Evolutionary conservation across 2,113 vertebrate species (phyloP).

Genomic region (Daphoenositta chrysoptera): DNA sequence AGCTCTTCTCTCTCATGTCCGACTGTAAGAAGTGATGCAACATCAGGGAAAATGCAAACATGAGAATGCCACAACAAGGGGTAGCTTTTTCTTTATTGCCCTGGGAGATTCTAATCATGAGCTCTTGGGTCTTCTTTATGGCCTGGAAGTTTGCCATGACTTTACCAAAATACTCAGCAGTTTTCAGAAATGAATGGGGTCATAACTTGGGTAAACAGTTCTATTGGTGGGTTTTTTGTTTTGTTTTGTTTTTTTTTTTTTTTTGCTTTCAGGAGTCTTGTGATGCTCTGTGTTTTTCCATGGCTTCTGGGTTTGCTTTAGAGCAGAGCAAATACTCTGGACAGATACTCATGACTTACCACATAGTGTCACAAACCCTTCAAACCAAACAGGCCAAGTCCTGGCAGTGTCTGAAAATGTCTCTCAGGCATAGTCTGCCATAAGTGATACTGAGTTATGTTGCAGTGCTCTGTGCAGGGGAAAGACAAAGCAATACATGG

Average conservation of each 20-base stretch:
- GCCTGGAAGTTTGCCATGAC: not conserved
- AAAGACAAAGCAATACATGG: not conserved
- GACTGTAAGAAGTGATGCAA: not conserved
- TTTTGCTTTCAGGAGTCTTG: not conserved
- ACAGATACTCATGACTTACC: not conserved
- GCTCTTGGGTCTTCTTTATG: not conserved
- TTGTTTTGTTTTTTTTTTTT: not conserved
- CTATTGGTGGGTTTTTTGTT: not conserved
- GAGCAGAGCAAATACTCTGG: not conserved
- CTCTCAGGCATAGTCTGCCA: not conserved
- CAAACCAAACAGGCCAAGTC: not conserved
- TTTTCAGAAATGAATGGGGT: not conserved
- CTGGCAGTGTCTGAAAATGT: not conserved
- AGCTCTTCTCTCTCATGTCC: not conserved
- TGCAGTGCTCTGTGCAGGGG: not conserved
- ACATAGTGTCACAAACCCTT: not conserved
- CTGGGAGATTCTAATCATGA: not conserved
- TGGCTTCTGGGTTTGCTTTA: not conserved
- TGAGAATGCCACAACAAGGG: not conserved
- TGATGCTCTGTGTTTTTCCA: conserved; percentile 8
- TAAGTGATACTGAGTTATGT: not conserved
- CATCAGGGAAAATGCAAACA: not conserved
- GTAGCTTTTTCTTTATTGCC: not conserved
- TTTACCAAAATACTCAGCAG: conserved; percentile 8
- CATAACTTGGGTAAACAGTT: not conserved